These are phyloP conservation scores for Alentia gelatinosa DNA, from an alignment of 2,888 invertebrate genomes.

Conservation along the genomic window DNA sequence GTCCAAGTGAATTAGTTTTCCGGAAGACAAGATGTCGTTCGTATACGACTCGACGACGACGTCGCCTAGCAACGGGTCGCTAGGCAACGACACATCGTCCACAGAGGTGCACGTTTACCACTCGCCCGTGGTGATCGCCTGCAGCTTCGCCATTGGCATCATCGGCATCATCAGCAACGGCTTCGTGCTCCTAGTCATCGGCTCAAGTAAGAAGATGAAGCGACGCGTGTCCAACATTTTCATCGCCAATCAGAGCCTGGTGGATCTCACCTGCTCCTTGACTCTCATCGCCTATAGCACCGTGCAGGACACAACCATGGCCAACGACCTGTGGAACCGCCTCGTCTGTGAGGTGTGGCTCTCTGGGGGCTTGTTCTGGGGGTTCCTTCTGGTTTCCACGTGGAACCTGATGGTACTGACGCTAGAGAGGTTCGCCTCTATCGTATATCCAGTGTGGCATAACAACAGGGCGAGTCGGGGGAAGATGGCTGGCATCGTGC, in stretches of 20 bases:
- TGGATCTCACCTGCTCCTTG: slow-evolving; percentile 32
- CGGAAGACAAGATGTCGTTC: background rate
- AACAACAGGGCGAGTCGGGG: background rate
- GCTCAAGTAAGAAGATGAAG: slow-evolving; percentile 18
- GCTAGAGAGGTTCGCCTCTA: background rate
- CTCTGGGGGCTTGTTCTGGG: slow-evolving; percentile 43
- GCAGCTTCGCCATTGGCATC: slow-evolving; percentile 39
- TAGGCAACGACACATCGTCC: background rate
- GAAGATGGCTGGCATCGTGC: background rate
- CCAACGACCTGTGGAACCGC: background rate
- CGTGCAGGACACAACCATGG: background rate
- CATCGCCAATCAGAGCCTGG: slow-evolving; percentile 34
- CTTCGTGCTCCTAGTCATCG: slow-evolving; percentile 16
- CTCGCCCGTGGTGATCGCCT: slow-evolving; percentile 18
- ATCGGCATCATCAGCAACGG: slow-evolving; percentile 42
- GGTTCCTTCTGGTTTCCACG: background rate
- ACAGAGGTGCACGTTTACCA: background rate
- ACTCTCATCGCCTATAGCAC: slow-evolving; percentile 37
- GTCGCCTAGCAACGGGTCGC: background rate
- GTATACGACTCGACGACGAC: background rate
- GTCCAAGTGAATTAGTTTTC: too few relatives aligned
- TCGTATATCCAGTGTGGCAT: slow-evolving; percentile 26
- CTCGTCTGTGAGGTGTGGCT: slow-evolving; percentile 36
- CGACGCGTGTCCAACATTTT: background rate
- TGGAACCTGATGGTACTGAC: slow-evolving; percentile 47